Evolutionary conservation across 2,113 vertebrate species (phyloP).

Genomic region (Grus americana): DNA sequence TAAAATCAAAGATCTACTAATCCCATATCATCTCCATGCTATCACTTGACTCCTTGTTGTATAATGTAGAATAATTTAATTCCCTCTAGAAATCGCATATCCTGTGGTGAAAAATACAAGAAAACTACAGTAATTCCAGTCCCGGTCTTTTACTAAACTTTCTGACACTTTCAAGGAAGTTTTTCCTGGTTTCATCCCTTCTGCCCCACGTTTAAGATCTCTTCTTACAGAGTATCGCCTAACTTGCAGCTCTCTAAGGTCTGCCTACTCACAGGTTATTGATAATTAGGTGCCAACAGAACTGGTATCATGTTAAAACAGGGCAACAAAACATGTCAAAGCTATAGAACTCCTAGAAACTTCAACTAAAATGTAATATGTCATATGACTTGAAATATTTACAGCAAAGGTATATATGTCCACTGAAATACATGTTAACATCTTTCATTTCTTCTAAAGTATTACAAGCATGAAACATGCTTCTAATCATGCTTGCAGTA

Average conservation of each 20-base stretch:
- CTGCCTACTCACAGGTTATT: neutral
- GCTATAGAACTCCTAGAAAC: conserved; percentile 5
- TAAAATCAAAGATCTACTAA: conserved; percentile 30
- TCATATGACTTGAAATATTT: conserved; percentile 51
- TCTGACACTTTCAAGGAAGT: neutral
- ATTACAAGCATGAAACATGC: neutral
- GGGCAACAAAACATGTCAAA: neutral
- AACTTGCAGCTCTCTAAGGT: neutral
- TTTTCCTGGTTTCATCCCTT: neutral
- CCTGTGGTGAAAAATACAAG: neutral
- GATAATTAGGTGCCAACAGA: neutral
- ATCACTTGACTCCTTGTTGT: neutral
- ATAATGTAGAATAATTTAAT: neutral
- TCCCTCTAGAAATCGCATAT: neutral
- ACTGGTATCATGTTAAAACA: neutral
- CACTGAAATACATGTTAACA: conserved; percentile 27
- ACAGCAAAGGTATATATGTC: conserved; percentile 20
- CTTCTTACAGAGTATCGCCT: neutral
- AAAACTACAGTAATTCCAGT: neutral
- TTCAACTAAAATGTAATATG: conserved; percentile 45
- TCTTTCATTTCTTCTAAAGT: conserved; percentile 15
- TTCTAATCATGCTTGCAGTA: neutral
- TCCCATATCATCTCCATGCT: neutral
- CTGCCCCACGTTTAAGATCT: neutral
- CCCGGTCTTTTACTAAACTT: neutral